phyloP scores from a whole-genome alignment of 2,888 invertebrate genomes.

The Acrocera orbiculus region DNA sequence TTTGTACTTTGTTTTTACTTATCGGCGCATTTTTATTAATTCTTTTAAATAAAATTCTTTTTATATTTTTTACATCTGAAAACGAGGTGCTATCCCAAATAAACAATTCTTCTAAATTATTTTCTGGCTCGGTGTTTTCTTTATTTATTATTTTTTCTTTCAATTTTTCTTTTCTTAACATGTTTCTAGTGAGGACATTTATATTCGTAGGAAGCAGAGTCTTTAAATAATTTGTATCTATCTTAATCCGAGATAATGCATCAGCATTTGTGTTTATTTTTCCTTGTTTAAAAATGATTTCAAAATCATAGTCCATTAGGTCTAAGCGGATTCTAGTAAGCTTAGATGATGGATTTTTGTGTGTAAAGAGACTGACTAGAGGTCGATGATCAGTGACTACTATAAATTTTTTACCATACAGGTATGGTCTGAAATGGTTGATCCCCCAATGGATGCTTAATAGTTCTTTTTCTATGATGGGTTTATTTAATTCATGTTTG shows the following conservation, averaged over 20 bases:
- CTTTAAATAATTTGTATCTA: constrained; percentile 1
- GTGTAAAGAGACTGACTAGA: constrained; percentile 13
- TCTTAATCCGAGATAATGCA: constrained; percentile 2
- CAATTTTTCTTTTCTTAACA: neutral
- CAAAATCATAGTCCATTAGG: constrained; percentile 17
- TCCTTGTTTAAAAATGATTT: constrained; percentile 14
- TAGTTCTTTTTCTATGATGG: constrained; percentile 18
- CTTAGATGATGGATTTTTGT: constrained; percentile 16
- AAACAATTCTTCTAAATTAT: too few species aligned
- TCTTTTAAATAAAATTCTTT: neutral
- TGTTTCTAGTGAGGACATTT: neutral
- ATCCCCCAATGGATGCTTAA: constrained; percentile 13
- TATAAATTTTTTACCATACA: constrained; percentile 17
- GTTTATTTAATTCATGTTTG: constrained; percentile 16
- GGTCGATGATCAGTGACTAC: constrained; percentile 19
- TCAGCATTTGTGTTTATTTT: constrained; percentile 12
- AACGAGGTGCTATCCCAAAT: constrained; percentile 5
- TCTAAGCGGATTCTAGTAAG: constrained; percentile 18
- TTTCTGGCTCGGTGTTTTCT: neutral
- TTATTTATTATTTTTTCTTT: constrained; percentile 1
- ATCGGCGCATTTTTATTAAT: too few species aligned
- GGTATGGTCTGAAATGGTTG: constrained; percentile 17
- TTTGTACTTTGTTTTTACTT: too few species aligned
- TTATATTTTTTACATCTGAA: constrained; percentile 1
- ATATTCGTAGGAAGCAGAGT: constrained; percentile 1